Conservation (phyloP, 2,113 vertebrate species). For the Upupa epops region DNA sequence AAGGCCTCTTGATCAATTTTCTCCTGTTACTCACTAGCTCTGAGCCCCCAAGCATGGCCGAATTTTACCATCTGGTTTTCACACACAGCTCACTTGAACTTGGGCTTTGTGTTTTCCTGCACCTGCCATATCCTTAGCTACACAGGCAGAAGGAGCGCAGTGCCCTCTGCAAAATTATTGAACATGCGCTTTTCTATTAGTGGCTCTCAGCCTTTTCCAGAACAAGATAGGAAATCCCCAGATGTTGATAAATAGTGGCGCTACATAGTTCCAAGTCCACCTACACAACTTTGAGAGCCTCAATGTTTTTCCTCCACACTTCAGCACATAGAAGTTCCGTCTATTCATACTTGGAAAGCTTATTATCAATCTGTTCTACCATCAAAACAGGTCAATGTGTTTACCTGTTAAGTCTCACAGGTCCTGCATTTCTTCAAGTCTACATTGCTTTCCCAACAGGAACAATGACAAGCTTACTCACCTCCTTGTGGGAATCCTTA, state of each 20-base stretch:
- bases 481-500: slow-evolving; percentile 99
- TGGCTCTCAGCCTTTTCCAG: not conserved
- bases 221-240: not conserved
- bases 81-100: not conserved
- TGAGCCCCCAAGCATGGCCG: not conserved
- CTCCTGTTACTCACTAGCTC: not conserved
- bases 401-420: not conserved
- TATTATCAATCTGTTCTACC: not conserved
- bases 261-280: not conserved
- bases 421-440: not conserved
- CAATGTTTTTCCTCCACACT: not conserved
- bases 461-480: slow-evolving; percentile 47
- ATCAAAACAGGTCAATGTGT: not conserved
- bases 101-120: not conserved
- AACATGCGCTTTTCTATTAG: not conserved
- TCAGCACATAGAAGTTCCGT: not conserved
- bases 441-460: not conserved
- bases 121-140: not conserved
- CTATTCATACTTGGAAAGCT: not conserved
- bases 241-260: not conserved
- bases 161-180: not conserved
- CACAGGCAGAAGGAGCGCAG: not conserved
- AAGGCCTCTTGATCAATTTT: not conserved
- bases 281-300: not conserved
- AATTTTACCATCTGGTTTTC: not conserved